Evolutionary conservation across 2,113 vertebrate genomes (phyloP), one percentile per base, ranked within the genome.

Genomic region (Melanocharis versteri): DNA sequence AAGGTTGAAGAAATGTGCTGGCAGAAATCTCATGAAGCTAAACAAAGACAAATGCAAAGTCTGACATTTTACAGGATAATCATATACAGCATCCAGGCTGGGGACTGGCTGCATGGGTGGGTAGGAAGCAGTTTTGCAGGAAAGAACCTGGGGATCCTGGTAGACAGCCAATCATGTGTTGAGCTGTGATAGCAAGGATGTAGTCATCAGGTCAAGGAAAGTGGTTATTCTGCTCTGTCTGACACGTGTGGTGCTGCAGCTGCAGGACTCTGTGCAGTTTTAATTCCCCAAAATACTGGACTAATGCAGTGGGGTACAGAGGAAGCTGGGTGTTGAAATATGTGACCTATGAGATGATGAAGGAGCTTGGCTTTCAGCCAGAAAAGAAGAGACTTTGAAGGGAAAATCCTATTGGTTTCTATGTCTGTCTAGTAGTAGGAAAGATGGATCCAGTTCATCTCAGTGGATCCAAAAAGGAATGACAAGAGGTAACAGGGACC

Each of bases 321-420:
- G 42, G 40, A 57, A 39, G 10, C 19, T 68, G 28, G 42, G 37
- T 26, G 6, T 53, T 68, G 51, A 71, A 80, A 40, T 47, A 15
- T 0, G 0, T 40, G 31, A 56, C 40, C 4, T 42, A 0, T n/a
- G 40, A 47, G 15, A 44, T 40, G 5, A 26, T 66, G 24, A 30
- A 35, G 27, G 37, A 75, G 7, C 51, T 57, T 73, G 40, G 18
- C 61, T 76, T 68, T 91, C 35, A 79, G 4, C 33, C 40, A 76
- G 45, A 53, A 47, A 35, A 58, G 16, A 19, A 45, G 45, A 61
- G 21, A 30, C 22, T 42, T 7, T 30, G 48, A 60, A 64, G n/a
- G 5, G 20, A 17, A 51, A 23, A 35, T 92, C 11, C 14, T 42
- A 0, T n/a, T 57, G 16, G 6, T 69, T 84, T 87, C 31, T 48